A percentile compares a stretch with the other conserved stretches of the same genome.
Conservation (phyloP, 1,140 invertebrate genomes). For the Chelonus insularis region DNA sequence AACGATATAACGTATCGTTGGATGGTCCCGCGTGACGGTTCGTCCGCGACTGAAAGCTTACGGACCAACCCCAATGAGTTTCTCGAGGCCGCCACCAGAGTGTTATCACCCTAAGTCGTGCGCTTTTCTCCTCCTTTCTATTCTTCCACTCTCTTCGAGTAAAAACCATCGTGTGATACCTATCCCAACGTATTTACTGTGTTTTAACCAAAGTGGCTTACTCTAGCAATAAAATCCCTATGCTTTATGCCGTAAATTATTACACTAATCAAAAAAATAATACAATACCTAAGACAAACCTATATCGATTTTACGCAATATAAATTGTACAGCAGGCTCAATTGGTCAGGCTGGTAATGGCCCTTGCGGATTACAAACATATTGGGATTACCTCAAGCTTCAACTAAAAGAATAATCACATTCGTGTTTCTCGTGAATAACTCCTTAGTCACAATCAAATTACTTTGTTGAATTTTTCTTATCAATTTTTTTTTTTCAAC, state of each 20-base stretch:
- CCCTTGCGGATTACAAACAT: too few species aligned
- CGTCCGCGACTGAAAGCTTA: conserved; percentile 43
- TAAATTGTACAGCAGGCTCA: too few species aligned
- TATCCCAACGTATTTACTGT: neutral
- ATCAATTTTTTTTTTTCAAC: neutral
- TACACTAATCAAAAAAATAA: too few species aligned
- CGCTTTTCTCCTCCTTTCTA: conserved; percentile 20
- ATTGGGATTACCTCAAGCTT: too few species aligned
- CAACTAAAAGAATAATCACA: too few species aligned
- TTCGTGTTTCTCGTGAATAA: too few species aligned
- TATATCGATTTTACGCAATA: too few species aligned
- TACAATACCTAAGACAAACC: too few species aligned
- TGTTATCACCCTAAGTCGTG: conserved; percentile 36
- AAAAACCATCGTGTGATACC: conserved; percentile 30
- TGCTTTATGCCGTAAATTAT: too few species aligned
- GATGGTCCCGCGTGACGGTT: conserved; percentile 42
- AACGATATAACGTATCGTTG: conserved; percentile 26
- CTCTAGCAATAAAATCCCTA: neutral
- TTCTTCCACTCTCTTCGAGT: conserved; percentile 17
- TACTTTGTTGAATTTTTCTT: too few species aligned
- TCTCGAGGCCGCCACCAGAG: conserved; percentile 41
- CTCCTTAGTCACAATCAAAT: too few species aligned
- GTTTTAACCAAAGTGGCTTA: neutral
- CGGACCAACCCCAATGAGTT: conserved; percentile 44
- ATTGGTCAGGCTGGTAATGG: too few species aligned